Base-by-base conservation (phyloP, 2,888 invertebrate genomes). In the Machimus atricapillus region DNA sequence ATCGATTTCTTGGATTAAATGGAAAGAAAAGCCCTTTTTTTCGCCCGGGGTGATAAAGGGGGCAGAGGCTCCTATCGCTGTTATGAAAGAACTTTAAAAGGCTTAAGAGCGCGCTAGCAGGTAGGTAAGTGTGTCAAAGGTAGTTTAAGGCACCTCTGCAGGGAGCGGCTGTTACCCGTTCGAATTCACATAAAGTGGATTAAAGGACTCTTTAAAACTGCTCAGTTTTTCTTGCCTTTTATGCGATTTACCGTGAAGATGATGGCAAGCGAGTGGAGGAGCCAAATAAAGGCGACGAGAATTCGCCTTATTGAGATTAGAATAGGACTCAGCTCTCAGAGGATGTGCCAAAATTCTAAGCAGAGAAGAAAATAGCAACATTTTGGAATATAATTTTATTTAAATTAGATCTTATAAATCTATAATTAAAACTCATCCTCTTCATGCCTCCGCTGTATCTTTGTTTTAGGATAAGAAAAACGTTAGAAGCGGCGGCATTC, bases 1-100 rank as follows among this genome's bases (percentile, higher is more conserved):
- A 85, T 85, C 85, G 85, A 85, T 85, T 85, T 85, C 85, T 85
- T 73, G 85, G 74, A 85, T 85, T 85, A 85, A 85, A 46, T 74
- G 74, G 27, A 74, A 56, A 66, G 23, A 66, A 37, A 46, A 74
- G 73, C 43, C 31, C 31, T 74, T 73, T 73, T n/a, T 31, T 66
- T n/a, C 27, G 27, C 31, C n/a, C 14, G 34, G 12, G 73, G 73
- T 4, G 14, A 16, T 16, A 34, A 3, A 8, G 52, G 81, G 56
- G 31, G 6, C 16, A n/a, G 56, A 52, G 56, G n/a, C 12, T 46
- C 31, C 81, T 52, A 23, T 56, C 31, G 7, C 81, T 52, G 37
- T 66, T 58, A 37, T 66, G 34, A 82, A 66, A 66, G 82, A 82
- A 82, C 82, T 82, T 58, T 82, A 82, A 82, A 82, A 82, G 66